phyloP scores from a whole-genome alignment of 2,113 vertebrate species.

The Sphyrna mokarran region DNA sequence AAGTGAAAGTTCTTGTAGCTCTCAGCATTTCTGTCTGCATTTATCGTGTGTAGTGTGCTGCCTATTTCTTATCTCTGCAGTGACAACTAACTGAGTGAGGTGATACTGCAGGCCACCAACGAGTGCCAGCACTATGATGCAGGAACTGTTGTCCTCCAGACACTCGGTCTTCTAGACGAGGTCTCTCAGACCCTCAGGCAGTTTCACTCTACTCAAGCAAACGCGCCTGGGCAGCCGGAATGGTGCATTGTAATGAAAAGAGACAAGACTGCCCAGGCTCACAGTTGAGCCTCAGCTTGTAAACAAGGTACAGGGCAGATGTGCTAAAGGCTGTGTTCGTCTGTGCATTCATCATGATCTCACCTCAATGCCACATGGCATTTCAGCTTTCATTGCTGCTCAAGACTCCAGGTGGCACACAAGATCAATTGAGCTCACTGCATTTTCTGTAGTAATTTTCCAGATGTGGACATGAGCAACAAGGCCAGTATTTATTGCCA shows the following conservation, averaged over 20 bases:
- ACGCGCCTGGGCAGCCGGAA: neutral
- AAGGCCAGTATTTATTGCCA: neutral
- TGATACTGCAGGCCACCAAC: neutral
- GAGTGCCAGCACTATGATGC: neutral
- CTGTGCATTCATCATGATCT: neutral
- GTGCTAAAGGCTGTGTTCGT: neutral
- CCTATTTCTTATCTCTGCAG: neutral
- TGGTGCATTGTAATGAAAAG: constrained; percentile 11
- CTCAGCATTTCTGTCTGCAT: neutral
- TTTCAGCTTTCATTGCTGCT: neutral
- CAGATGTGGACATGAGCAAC: neutral
- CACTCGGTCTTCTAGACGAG: neutral
- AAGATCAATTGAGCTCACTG: neutral
- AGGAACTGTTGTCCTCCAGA: neutral
- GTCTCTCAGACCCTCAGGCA: neutral
- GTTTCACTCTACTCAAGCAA: neutral
- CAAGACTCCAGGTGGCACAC: neutral
- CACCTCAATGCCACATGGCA: neutral
- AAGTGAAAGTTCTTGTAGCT: neutral
- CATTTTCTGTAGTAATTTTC: neutral
- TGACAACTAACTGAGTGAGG: neutral
- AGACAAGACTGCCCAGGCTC: constrained; percentile 14
- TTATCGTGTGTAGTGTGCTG: no score
- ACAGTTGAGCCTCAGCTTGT: neutral
- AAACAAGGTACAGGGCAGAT: neutral